Evolutionary conservation across 37 sponge, comb jelly and placozoan species (phyloP), one percentile per base, ranked within the genome.

Genomic region (Lycopodina hypogea): DNA sequence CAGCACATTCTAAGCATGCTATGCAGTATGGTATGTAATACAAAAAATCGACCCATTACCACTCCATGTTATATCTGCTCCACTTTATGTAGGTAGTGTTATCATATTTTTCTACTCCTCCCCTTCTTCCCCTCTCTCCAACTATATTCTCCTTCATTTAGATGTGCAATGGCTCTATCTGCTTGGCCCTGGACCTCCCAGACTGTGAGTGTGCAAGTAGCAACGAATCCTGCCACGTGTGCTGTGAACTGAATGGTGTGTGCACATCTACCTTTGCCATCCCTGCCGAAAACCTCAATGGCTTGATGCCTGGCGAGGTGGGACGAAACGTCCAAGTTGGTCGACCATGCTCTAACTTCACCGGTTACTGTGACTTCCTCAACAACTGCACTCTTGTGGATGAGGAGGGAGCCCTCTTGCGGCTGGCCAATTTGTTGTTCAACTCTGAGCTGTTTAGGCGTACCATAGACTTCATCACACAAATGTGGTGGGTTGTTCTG

Each of bases 321-420:
- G 87, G 81, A 7, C 71, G 18, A 48, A 15, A 57, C 48, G 29
- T 70, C 6, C 72, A 68, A 26, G 66, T 87, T 1, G 87, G 87
- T 8, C 48, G 67, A 55, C 89, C 89, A 0, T 93, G 93, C 24
- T 50, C 57, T 42, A 82, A 84, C 38, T 76, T 84, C 59, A 74
- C 64, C 7, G 93, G 93, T 1, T 86, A 86, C 77, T 93, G 93
- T 56, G 93, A 93, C 55, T 86, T 93, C 72, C 59, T 88, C 51
- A 77, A 78, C 51, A 57, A 6, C 4, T 93, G 79, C 28, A 68
- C 66, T 37, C 0, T 67, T 7, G 79, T 68, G 37, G 38, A 78
- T 35, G 53, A 66, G 14, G 56, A 78, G 9, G 79, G 79, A 17
- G 79, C 79, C 39, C 34, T 78, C n/a, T 3, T n/a, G 33, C 79